Conservation (phyloP, 2,797 vertebrate species). For the Cryptoblepharus egeriae region DNA sequence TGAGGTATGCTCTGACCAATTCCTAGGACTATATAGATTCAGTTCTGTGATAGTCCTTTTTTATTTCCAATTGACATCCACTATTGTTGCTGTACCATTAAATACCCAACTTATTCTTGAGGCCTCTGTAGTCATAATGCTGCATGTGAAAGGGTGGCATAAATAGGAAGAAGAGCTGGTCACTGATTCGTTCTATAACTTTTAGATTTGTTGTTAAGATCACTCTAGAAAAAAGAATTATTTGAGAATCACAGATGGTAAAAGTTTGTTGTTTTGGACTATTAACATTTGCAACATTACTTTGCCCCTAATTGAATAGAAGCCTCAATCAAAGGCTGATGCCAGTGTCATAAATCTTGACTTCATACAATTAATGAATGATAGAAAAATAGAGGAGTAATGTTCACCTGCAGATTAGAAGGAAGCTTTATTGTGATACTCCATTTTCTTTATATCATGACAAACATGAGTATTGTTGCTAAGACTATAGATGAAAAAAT, state of each 20-base stretch:
- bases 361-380: constrained; percentile 62
- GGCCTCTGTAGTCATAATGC: constrained; percentile 1
- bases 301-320: constrained; percentile 66
- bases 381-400: constrained; percentile 37
- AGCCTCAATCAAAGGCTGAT: constrained; percentile 58
- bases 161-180: constrained; percentile 55
- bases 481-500: neutral
- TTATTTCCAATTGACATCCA: constrained; percentile 20
- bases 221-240: constrained; percentile 58
- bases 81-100: constrained; percentile 20
- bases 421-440: neutral
- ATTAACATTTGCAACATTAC: constrained; percentile 57
- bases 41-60: neutral
- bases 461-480: constrained; percentile 8
- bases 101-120: constrained; percentile 31
- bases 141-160: constrained; percentile 6
- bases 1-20: constrained; percentile 2
- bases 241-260: constrained; percentile 65
- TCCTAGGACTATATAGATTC: constrained; percentile 4
- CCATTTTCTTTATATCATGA: constrained; percentile 33
- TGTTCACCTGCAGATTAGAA: constrained; percentile 26
- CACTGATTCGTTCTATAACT: constrained; percentile 44
- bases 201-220: constrained; percentile 52
- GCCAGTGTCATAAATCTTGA: constrained; percentile 62
- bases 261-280: constrained; percentile 56